Evolutionary conservation across 2,797 vertebrate species (phyloP).

Genomic region (Danio aesculapii): DNA sequence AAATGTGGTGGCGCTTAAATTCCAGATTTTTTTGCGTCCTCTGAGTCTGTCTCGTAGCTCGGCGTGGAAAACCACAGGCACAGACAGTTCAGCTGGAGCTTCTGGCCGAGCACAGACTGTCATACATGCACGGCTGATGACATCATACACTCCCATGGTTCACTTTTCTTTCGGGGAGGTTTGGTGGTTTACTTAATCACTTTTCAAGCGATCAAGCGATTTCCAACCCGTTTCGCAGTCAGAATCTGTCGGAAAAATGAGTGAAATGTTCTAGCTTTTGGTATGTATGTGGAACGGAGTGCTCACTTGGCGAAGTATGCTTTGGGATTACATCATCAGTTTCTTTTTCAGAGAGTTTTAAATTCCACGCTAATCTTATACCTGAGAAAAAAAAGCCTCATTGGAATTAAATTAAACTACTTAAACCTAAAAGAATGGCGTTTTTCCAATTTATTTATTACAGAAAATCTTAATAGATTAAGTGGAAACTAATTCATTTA

Average conservation of each 20-base stretch:
- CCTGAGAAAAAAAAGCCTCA: too few relatives aligned
- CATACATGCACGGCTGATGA: slow-evolving; percentile 34
- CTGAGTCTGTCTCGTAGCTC: slow-evolving; percentile 20
- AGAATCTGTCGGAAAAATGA: neutral
- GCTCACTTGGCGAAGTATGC: neutral
- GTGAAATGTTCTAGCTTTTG: neutral
- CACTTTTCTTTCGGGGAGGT: slow-evolving; percentile 13
- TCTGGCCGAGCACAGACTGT: neutral
- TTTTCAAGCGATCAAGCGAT: neutral
- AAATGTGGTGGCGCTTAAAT: slow-evolving; percentile 32
- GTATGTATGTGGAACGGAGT: neutral
- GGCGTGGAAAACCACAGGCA: slow-evolving; percentile 35
- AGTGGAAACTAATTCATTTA: too few relatives aligned
- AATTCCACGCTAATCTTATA: neutral
- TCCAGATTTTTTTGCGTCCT: slow-evolving; percentile 10
- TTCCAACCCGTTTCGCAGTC: slow-evolving; percentile 12
- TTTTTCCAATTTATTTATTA: too few relatives aligned
- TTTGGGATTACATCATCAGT: neutral
- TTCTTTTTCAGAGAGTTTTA: neutral
- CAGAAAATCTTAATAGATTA: too few relatives aligned
- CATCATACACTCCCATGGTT: slow-evolving; percentile 33
- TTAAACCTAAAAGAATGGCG: too few relatives aligned
- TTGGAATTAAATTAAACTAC: too few relatives aligned
- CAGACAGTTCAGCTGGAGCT: slow-evolving; percentile 11
- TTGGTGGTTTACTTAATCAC: slow-evolving; percentile 9